Conservation (phyloP, 2,113 vertebrate genomes). For the Tragelaphus scriptus region DNA sequence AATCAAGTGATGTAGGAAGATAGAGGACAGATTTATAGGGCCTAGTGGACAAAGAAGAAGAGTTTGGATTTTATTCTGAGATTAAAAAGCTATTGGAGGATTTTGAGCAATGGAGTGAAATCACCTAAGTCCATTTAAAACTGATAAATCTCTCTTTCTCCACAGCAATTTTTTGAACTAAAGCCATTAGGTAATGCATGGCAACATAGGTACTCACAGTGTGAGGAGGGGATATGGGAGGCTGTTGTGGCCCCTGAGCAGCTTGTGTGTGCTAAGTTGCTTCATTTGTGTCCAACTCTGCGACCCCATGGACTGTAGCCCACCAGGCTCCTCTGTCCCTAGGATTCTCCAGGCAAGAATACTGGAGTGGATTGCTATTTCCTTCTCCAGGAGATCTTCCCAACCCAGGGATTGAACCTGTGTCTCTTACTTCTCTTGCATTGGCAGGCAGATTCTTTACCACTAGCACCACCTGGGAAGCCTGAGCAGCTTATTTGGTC, state of each 20-base stretch:
- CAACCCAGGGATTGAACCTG: background rate
- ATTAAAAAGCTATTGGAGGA: background rate
- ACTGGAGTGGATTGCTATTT: too few species aligned
- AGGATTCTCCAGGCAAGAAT: too few species aligned
- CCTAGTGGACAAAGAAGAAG: background rate
- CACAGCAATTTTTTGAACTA: background rate
- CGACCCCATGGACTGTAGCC: too few species aligned
- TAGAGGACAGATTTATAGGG: background rate
- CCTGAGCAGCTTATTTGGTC: background rate
- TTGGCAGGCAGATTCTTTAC: background rate
- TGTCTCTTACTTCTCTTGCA: background rate
- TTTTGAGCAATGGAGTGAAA: background rate
- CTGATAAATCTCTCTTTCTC: background rate
- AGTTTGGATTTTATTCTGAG: background rate
- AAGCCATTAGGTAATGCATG: background rate
- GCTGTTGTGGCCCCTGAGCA: background rate
- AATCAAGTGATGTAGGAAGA: background rate
- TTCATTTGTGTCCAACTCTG: background rate
- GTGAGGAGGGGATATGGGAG: background rate
- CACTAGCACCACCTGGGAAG: background rate
- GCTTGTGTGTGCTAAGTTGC: background rate
- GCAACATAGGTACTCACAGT: background rate
- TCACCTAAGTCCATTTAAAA: background rate
- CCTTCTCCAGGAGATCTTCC: background rate
- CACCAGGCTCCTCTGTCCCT: too few species aligned